Percentiles rank a stretch among this genome's conserved stretches.
Evolutionary conservation across 2,888 invertebrate genomes (phyloP).

Genomic region (Ephialtes manifestator): DNA sequence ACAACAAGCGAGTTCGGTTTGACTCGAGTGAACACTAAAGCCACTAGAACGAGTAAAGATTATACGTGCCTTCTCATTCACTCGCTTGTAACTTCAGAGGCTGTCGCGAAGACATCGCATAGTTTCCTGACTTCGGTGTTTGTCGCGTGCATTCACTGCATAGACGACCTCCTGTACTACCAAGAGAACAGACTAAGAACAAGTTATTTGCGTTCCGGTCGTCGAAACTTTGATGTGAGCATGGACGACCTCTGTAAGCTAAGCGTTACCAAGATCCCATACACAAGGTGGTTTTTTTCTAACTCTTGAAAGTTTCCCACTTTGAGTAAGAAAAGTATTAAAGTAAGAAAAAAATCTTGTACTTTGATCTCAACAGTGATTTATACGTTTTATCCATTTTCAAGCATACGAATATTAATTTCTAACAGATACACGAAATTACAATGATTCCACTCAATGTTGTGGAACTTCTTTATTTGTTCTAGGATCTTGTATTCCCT

Average conservation of each 20-base stretch:
- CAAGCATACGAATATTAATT: too few species aligned
- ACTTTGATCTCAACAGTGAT: too few species aligned
- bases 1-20: background rate
- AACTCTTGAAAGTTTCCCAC: constrained; percentile 7
- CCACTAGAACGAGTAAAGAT: constrained; percentile 19
- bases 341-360: background rate
- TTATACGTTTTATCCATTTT: too few species aligned
- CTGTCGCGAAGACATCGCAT: constrained; percentile 48
- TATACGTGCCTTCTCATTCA: constrained; percentile 16
- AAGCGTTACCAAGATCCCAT: constrained; percentile 34
- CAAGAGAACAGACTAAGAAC: constrained; percentile 28
- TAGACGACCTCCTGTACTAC: background rate
- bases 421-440: too few species aligned
- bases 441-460: background rate
- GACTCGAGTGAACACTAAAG: background rate
- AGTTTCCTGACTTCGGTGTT: constrained; percentile 61
- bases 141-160: constrained; percentile 49
- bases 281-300: constrained; percentile 39
- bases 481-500: too few species aligned
- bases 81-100: constrained; percentile 7
- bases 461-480: too few species aligned
- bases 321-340: background rate
- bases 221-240: constrained; percentile 60
- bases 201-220: constrained; percentile 70
- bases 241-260: constrained; percentile 39